Percentiles rank a stretch among this genome's conserved stretches.
phyloP scores from a whole-genome alignment of 2,888 invertebrate genomes.

The Amiota minor region DNA sequence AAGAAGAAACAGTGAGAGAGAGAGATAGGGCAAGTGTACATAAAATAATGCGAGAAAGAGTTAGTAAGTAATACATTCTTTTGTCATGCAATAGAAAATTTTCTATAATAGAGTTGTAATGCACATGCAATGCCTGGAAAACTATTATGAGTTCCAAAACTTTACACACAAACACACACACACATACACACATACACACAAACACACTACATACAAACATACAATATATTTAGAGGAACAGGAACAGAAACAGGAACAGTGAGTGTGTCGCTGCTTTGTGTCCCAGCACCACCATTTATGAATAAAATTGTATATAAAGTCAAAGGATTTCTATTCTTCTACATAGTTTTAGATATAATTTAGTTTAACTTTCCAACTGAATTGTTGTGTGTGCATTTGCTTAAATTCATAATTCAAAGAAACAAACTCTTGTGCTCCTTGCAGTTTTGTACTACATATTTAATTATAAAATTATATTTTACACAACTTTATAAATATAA shows the following conservation, averaged over 20 bases:
- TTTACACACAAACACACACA: not conserved
- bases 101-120: conserved; percentile 20
- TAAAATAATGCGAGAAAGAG: no score
- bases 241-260: no score
- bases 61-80: not conserved
- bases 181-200: not conserved
- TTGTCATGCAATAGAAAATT: conserved; percentile 11
- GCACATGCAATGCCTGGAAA: conserved; percentile 16
- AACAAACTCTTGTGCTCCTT: conserved; percentile 39
- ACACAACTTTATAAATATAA: conserved; percentile 57
- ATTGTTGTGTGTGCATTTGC: not conserved
- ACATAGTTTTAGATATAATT: no score
- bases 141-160: conserved; percentile 24
- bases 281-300: not conserved
- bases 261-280: not conserved
- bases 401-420: conserved; percentile 18
- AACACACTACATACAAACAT: no score
- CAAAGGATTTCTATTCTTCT: not conserved
- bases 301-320: conserved; percentile 1
- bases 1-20: no score
- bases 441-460: conserved; percentile 39
- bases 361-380: no score
- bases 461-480: conserved; percentile 63
- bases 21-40: no score
- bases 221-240: not conserved